Conservation (phyloP, 2,113 vertebrate genomes). For the Gopherus evgoodei region DNA sequence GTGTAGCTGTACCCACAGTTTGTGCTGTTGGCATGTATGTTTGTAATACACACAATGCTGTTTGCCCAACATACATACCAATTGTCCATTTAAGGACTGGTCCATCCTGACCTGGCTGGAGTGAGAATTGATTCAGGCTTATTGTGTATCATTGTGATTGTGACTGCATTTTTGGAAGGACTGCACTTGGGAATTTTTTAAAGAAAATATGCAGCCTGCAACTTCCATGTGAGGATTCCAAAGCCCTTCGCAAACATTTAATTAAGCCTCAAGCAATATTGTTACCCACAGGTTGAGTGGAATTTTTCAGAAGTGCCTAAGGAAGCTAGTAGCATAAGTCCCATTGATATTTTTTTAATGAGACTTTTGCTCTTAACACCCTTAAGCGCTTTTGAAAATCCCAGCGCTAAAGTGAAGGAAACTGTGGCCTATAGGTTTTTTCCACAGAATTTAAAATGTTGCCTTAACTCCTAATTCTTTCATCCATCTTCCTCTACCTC, state of each 20-base stretch:
- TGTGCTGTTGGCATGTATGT: not conserved
- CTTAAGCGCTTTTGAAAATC: not conserved
- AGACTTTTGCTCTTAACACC: not conserved
- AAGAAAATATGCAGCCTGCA: not conserved
- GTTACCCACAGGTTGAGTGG: not conserved
- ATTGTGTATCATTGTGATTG: not conserved
- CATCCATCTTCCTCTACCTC: not conserved
- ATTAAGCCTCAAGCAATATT: not conserved
- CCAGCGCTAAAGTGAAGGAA: not conserved
- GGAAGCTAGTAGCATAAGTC: not conserved
- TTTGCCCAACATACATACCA: fast-evolving
- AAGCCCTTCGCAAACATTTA: conserved; percentile 3
- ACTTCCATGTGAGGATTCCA: not conserved
- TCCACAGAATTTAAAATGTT: too few relatives aligned
- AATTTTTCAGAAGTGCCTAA: not conserved
- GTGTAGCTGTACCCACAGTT: not conserved
- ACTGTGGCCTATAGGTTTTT: too few relatives aligned
- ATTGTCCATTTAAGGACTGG: not conserved
- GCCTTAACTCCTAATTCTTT: too few relatives aligned
- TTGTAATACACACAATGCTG: not conserved
- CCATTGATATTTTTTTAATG: not conserved
- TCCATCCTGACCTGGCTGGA: not conserved
- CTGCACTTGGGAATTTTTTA: not conserved
- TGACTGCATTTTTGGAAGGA: conserved; percentile 39
- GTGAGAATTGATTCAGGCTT: not conserved